phyloP scores from a whole-genome alignment of 2,113 vertebrate genomes.

The Pedetes capensis region DNA sequence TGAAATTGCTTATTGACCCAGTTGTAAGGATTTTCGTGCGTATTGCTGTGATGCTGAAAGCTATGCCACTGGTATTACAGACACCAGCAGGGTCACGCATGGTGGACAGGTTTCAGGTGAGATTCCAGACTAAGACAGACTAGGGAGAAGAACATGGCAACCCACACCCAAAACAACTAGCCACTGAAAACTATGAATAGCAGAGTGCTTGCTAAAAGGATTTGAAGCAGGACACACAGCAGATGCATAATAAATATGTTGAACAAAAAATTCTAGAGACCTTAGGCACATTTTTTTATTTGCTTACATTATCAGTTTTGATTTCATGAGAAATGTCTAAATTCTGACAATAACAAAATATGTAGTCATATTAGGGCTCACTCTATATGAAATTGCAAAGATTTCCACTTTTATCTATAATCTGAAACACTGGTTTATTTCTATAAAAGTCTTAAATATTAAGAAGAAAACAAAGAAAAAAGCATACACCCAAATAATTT shows the following conservation, averaged over 20 bases:
- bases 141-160: too few species aligned
- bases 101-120: too few species aligned
- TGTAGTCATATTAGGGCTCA: background rate
- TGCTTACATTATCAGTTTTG: background rate
- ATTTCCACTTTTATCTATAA: conserved; percentile 29
- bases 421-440: conserved; percentile 3
- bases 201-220: too few species aligned
- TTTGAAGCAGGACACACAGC: too few species aligned
- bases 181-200: too few species aligned
- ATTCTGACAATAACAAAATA: background rate
- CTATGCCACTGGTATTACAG: too few species aligned
- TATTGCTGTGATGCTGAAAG: too few species aligned
- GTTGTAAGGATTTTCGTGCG: too few species aligned
- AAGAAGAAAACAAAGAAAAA: background rate
- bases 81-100: too few species aligned
- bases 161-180: too few species aligned
- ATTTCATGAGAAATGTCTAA: background rate
- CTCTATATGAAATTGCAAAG: background rate
- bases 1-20: too few species aligned
- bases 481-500: background rate
- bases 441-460: background rate
- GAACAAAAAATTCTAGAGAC: background rate
- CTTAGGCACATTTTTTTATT: background rate
- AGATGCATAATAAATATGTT: background rate
- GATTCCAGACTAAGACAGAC: too few species aligned